Conservation (phyloP, 2,888 invertebrate species). For the Spilosoma lubricipeda region DNA sequence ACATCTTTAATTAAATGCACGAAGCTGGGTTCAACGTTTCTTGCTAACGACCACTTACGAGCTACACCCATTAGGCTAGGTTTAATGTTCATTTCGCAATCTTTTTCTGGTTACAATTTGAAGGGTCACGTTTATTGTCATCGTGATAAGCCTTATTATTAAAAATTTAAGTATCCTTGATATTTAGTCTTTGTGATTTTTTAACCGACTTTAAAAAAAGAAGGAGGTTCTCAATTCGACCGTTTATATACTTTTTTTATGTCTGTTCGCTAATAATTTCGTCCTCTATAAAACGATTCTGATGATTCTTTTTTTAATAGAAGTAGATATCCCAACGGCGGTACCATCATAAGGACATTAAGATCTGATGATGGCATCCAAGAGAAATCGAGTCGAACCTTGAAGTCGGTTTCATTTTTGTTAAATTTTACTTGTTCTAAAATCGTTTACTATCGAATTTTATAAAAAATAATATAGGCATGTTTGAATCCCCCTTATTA, state of each 20-base stretch:
- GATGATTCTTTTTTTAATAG: no score
- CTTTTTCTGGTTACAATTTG: slow-evolving; percentile 32
- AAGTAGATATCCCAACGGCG: no score
- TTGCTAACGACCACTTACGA: slow-evolving; percentile 42
- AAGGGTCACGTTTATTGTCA: slow-evolving; percentile 30
- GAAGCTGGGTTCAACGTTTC: slow-evolving; percentile 46
- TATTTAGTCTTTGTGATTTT: background rate
- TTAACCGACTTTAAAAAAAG: no score
- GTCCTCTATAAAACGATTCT: no score
- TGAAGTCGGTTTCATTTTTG: no score
- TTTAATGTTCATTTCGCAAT: slow-evolving; percentile 32
- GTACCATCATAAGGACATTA: no score
- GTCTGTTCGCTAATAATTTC: no score
- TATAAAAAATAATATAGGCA: background rate
- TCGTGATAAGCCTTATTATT: slow-evolving; percentile 3
- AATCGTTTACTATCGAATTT: background rate
- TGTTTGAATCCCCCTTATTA: background rate
- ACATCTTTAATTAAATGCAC: slow-evolving; percentile 32
- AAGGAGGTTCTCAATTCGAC: no score
- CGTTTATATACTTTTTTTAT: no score
- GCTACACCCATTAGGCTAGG: slow-evolving; percentile 32
- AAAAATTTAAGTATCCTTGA: background rate
- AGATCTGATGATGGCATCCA: no score
- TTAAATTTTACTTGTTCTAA: background rate
- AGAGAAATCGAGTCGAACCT: no score